These are phyloP conservation scores for Pterostichus madidus DNA, from an alignment of 2,888 invertebrate genomes.

Conservation along the genomic window DNA sequence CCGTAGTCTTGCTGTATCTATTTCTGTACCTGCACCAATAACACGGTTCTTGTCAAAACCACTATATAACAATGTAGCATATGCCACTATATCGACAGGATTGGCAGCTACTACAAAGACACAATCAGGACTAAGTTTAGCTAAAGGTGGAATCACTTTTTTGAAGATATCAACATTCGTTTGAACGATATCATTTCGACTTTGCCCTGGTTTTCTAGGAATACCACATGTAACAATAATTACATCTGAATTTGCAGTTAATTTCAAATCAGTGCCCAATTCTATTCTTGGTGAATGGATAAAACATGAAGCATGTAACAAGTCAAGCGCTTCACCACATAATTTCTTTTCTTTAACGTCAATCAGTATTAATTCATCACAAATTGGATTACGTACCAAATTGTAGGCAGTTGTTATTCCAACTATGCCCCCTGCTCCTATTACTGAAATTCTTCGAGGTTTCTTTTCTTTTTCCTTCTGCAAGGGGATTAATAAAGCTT, in stretches of 20 bases:
- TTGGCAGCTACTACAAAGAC: slow-evolving; percentile 81
- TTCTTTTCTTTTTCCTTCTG: neutral
- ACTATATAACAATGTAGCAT: slow-evolving; percentile 84
- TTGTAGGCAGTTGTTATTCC: neutral
- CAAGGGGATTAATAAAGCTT: neutral
- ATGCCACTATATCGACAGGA: slow-evolving; percentile 83
- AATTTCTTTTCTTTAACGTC: slow-evolving; percentile 77
- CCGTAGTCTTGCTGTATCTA: neutral
- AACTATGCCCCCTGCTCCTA: slow-evolving; percentile 14
- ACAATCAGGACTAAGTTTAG: slow-evolving; percentile 81
- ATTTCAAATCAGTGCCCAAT: neutral
- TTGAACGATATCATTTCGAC: slow-evolving; percentile 87
- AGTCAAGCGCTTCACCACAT: slow-evolving; percentile 26
- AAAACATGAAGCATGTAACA: neutral
- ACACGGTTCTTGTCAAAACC: slow-evolving; percentile 81
- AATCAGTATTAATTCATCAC: slow-evolving; percentile 29
- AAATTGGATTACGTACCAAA: neutral
- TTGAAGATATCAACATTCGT: slow-evolving; percentile 79
- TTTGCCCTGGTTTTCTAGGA: neutral
- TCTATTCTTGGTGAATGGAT: neutral
- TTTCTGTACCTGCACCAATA: slow-evolving; percentile 80
- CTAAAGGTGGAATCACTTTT: slow-evolving; percentile 80
- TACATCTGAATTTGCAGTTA: neutral
- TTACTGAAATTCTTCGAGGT: slow-evolving; percentile 22
- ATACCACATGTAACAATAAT: neutral